phyloP scores from a whole-genome alignment of 2,888 invertebrate species.

The Dyspetes luteomarginatus region DNA sequence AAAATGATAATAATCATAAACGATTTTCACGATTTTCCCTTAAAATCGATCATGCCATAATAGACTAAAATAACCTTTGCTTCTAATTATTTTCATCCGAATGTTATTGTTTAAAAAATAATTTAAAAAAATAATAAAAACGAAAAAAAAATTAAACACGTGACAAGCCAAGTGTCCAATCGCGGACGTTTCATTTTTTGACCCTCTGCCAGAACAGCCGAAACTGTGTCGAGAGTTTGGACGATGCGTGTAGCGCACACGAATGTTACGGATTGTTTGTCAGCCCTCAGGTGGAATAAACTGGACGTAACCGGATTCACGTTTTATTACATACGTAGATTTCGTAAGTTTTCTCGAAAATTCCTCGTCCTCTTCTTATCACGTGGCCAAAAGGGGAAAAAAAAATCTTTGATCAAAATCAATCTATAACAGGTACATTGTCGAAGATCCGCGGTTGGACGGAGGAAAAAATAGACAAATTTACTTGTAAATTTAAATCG shows the following conservation, averaged over 20 bases:
- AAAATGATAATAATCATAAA: neutral
- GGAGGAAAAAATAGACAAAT: no score
- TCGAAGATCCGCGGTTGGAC: no score
- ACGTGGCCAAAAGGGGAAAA: neutral
- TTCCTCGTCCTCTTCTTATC: conserved; percentile 14
- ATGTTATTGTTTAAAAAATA: neutral
- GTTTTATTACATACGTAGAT: no score
- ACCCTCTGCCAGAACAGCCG: conserved; percentile 39
- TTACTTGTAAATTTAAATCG: no score
- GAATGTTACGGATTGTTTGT: conserved; percentile 31
- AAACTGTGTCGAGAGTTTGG: conserved; percentile 33
- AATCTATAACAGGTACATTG: neutral
- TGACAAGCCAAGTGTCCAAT: conserved; percentile 20
- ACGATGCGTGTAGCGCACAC: conserved; percentile 1
- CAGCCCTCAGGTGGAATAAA: conserved; percentile 45
- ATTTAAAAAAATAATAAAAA: conserved; percentile 1
- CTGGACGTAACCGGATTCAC: conserved; percentile 50
- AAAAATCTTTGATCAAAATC: neutral
- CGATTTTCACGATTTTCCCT: neutral
- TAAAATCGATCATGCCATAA: neutral
- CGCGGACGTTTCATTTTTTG: conserved; percentile 17
- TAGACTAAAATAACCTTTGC: conserved; percentile 6
- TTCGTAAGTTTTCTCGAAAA: conserved; percentile 43
- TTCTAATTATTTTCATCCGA: conserved; percentile 5
- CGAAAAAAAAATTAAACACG: conserved; percentile 1